phyloP scores from a whole-genome alignment of 2,888 invertebrate species.

The Acanthosoma haemorrhoidale region DNA sequence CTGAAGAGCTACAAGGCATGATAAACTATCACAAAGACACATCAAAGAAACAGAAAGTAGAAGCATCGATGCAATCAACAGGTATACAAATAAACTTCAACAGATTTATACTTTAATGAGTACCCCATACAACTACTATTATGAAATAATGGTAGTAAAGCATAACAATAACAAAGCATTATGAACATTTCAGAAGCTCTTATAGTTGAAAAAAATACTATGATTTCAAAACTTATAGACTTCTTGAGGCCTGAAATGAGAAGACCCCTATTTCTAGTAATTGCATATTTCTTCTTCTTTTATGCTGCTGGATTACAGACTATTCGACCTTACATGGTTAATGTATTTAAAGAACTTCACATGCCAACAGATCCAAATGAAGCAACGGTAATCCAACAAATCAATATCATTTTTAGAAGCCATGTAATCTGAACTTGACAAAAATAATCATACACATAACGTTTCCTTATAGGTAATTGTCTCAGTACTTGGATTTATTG shows the following conservation, averaged over 20 bases:
- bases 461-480: slow-evolving; percentile 49
- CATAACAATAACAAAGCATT: background rate
- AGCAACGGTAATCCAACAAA: slow-evolving; percentile 50
- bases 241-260: slow-evolving; percentile 51
- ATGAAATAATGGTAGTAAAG: background rate
- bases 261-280: slow-evolving; percentile 52
- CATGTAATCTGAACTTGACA: no score
- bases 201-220: background rate
- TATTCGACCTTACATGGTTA: slow-evolving; percentile 49
- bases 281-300: slow-evolving; percentile 53
- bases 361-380: slow-evolving; percentile 46
- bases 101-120: background rate
- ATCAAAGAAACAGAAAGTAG: slow-evolving; percentile 27
- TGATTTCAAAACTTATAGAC: slow-evolving; percentile 22
- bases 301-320: slow-evolving; percentile 48
- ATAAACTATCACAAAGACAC: slow-evolving; percentile 47
- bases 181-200: background rate
- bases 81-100: background rate
- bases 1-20: slow-evolving; percentile 51
- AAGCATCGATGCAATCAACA: slow-evolving; percentile 7
- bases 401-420: no score
- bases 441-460: background rate
- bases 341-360: slow-evolving; percentile 48
- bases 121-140: background rate
- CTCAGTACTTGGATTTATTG: slow-evolving; percentile 50